Evolutionary conservation across 2,797 vertebrate genomes (phyloP).

Genomic region (Spheniscus humboldti): DNA sequence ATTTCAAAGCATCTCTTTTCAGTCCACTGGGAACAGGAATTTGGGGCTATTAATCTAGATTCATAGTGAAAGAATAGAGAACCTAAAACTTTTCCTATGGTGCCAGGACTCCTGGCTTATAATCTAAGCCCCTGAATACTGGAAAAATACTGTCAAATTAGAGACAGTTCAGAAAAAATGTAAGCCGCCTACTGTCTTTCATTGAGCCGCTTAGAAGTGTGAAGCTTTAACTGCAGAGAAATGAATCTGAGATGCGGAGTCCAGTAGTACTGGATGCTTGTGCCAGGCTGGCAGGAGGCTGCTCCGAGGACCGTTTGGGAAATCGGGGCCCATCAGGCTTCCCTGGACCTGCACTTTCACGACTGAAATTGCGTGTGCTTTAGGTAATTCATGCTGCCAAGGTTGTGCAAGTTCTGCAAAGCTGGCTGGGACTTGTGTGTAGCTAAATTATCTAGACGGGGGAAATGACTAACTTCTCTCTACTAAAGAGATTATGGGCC

Average conservation of each 20-base stretch:
- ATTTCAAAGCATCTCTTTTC: neutral
- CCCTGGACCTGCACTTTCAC: neutral
- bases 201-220: constrained; percentile 24
- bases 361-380: neutral
- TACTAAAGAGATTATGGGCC: neutral
- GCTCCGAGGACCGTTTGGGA: neutral
- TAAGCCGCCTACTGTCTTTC: constrained; percentile 1
- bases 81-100: neutral
- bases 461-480: neutral
- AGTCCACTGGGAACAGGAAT: neutral
- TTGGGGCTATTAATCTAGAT: neutral
- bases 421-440: neutral
- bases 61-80: neutral
- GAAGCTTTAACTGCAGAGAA: neutral
- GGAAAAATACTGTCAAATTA: neutral
- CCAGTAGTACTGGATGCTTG: neutral
- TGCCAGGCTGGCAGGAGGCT: constrained; percentile 19
- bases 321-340: neutral
- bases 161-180: neutral
- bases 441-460: neutral
- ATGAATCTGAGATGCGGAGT: neutral
- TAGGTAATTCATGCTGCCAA: neutral
- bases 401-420: neutral
- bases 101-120: neutral
- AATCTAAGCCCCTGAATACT: neutral